Evolutionary conservation across 2,797 vertebrate genomes (phyloP).

Genomic region (Tachyglossus aculeatus): DNA sequence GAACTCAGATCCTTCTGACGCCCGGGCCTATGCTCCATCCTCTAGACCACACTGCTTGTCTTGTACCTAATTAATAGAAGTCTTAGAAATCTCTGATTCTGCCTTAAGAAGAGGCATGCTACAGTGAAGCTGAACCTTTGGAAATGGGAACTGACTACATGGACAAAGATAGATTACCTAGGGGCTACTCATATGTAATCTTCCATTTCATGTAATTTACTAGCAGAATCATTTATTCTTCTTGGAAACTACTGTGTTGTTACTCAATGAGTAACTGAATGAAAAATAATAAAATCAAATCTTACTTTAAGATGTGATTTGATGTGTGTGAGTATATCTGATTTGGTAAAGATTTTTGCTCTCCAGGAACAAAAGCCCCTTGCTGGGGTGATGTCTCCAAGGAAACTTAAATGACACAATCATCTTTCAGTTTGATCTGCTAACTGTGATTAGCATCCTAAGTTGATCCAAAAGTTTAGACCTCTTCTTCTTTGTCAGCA

Average conservation of each 20-base stretch:
- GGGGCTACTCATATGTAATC: slow-evolving; percentile 31
- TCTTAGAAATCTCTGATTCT: not conserved
- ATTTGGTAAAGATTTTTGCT: not conserved
- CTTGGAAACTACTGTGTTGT: slow-evolving; percentile 39
- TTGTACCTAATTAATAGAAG: slow-evolving; percentile 1
- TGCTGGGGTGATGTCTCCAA: not conserved
- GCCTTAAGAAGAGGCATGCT: too few species aligned
- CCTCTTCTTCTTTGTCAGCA: not conserved
- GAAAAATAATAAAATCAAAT: slow-evolving; percentile 36
- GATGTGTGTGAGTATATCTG: not conserved
- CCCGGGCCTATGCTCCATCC: too few species aligned
- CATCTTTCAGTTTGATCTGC: not conserved
- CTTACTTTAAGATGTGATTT: not conserved
- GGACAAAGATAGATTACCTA: not conserved
- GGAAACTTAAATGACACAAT: not conserved
- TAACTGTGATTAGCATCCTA: not conserved
- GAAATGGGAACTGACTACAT: slow-evolving; percentile 11
- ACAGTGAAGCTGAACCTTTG: too few species aligned
- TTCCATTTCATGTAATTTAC: slow-evolving; percentile 43
- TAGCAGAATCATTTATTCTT: slow-evolving; percentile 51
- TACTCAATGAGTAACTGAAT: slow-evolving; percentile 40
- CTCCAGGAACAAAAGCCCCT: not conserved
- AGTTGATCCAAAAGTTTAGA: slow-evolving; percentile 5
- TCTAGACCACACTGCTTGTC: too few species aligned
- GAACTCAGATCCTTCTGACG: too few species aligned